Base-by-base conservation (phyloP, 1,140 invertebrate genomes). In the Adelges cooleyi region DNA sequence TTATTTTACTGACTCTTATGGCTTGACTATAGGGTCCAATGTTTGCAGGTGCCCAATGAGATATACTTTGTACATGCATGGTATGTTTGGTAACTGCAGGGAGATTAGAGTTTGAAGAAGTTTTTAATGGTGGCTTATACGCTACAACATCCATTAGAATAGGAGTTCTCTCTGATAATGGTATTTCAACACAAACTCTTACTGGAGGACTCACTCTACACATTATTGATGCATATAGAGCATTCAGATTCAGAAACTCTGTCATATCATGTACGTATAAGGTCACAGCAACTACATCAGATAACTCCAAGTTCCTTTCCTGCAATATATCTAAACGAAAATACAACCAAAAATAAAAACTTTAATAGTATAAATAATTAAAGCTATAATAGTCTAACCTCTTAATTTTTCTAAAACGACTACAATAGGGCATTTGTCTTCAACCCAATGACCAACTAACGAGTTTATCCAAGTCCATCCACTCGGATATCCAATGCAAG, bases 21-120 rank as follows among this genome's bases (percentile, higher is more conserved):
- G 88, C 89, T 79, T 97, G 93, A 73, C 92, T 95, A 74, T 95
- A 97, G 29, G 93, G 92, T 15, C 92, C 92, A 69, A 97, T 95
- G 73, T 93, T 95, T 44, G 91, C 90, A 5, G 92, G 92, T 4
- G 92, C 92, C 93, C 93, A 96, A 77, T 95, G 90, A 22, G 92
- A 95, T 66, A 95, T 85, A 52, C 90, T 86, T 75, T 95, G 92
- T 25, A 95, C 92, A 75, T 95, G 92, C 86, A 95, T 89, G 10
- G 85, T 87, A 46, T 84, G 80, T 69, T 83, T 80, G 62, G 79
- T 73, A 50, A 59, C 49, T 49, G 73, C 76, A 3, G 67, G 40
- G 10, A 23, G 69, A 29, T 50, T 65, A 15, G 65, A 44, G 42
- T 71, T 68, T 11, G 67, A 9, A 33, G 65, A 73, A 15, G 22